Evolutionary conservation across 2,888 invertebrate genomes (phyloP), one percentile per base, ranked within the genome.

Genomic region (Sphecodes monilicornis): DNA sequence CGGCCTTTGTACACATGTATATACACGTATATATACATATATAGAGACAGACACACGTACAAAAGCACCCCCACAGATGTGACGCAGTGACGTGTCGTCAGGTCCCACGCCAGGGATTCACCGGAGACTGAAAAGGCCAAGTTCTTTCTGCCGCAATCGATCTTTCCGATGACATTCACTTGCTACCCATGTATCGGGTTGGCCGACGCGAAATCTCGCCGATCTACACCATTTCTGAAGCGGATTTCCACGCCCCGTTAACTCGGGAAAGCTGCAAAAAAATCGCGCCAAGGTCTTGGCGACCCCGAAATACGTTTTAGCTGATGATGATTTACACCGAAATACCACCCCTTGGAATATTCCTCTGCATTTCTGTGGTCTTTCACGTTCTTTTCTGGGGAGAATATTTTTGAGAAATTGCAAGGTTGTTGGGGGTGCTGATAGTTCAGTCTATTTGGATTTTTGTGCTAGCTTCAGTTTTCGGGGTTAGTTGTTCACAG

Each of bases 61-160:
- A 68, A n/a, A 18, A 68, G n/a, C 32, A 41, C 32, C 32, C 29
- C 29, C 64, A 29, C 32, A 18, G 64, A 64, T 54, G 68, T 60
- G 50, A 74, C 36, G 68, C 43, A 73, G 85, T 87, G 89, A 88
- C 89, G 86, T 86, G 89, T 89, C 86, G 84, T 71, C 84, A 54
- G 66, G 76, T 84, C 86, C 88, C 89, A 81, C 81, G 80, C 76
- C 86, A 86, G 87, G 83, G 88, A 88, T 87, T 88, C 89, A 88
- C 89, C 68, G 32, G 89, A 89, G 90, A 89, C 88, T 78, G 73
- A 80, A 83, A 89, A 89, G 87, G 87, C 89, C 90, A 86, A 90
- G 87, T 90, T 90, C 90, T 86, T 87, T 84, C 79, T 68, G 32
- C 16, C 83, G 46, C 86, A 88, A 90, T 90, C 90, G 90, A 90